Evolutionary conservation across 2,797 vertebrate species (phyloP).

Genomic region (Bradypodion pumilum): DNA sequence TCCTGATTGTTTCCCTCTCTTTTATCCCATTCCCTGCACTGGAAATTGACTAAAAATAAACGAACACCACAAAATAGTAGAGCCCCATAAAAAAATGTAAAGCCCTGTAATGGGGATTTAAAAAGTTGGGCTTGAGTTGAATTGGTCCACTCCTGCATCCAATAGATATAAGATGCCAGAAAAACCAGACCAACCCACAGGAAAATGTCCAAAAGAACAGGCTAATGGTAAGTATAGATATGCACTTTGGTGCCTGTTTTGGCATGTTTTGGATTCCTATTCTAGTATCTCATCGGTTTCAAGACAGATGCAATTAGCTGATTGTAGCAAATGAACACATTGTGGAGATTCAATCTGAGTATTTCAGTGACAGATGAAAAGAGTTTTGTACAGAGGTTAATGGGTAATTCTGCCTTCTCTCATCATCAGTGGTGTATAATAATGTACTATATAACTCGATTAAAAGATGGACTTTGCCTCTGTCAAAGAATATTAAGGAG

Average conservation of each 20-base stretch:
- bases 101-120: too few relatives aligned
- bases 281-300: not conserved
- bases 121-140: too few relatives aligned
- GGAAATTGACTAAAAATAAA: too few relatives aligned
- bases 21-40: too few relatives aligned
- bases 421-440: not conserved
- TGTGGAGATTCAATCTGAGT: not conserved
- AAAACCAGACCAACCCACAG: too few relatives aligned
- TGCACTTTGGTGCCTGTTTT: not conserved
- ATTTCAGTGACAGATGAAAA: not conserved
- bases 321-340: slow-evolving; percentile 4
- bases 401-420: not conserved
- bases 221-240: too few relatives aligned
- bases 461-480: not conserved
- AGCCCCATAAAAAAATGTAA: too few relatives aligned
- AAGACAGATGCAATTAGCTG: not conserved
- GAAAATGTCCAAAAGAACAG: too few relatives aligned
- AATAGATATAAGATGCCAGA: too few relatives aligned
- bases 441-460: not conserved
- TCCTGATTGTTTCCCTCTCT: too few relatives aligned
- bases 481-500: not conserved
- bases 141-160: too few relatives aligned
- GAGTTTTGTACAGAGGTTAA: not conserved
- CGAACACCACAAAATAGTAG: too few relatives aligned
- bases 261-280: not conserved